These are phyloP conservation scores for Coregonus suidteri DNA, from an alignment of 2,797 vertebrate species.

Conservation along the genomic window DNA sequence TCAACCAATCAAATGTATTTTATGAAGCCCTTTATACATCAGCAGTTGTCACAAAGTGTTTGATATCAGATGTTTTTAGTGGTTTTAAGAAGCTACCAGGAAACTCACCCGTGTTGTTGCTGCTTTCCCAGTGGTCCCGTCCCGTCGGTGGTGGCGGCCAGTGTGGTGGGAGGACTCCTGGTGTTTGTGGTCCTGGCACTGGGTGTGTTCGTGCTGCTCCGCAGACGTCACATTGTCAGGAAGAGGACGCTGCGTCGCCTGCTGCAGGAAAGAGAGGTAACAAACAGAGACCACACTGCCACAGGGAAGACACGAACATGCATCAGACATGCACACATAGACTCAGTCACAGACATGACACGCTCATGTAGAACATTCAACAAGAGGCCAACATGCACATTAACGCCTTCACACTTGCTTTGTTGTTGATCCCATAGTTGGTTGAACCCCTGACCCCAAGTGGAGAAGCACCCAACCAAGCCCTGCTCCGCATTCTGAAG, in stretches of 20 bases:
- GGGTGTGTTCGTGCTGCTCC: constrained; percentile 77
- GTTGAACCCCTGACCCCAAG: constrained; percentile 91
- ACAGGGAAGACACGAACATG: too few species aligned
- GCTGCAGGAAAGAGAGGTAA: constrained; percentile 90
- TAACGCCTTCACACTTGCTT: not conserved
- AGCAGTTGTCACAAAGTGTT: too few species aligned
- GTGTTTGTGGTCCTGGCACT: constrained; percentile 75
- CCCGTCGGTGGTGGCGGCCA: constrained; percentile 74
- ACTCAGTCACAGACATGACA: not conserved
- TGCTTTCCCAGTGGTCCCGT: constrained; percentile 64
- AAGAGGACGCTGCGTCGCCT: constrained; percentile 87
- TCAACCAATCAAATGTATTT: too few species aligned
- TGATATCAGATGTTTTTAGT: too few species aligned
- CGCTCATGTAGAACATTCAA: not conserved
- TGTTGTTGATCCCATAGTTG: constrained; percentile 68
- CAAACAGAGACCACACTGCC: not conserved
- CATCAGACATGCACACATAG: too few species aligned
- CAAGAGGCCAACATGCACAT: not conserved
- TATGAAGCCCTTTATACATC: too few species aligned
- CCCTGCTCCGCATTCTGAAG: constrained; percentile 89
- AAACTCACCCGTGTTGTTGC: not conserved
- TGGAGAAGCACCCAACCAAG: constrained; percentile 91
- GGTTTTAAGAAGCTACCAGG: not conserved
- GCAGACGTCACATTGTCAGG: constrained; percentile 80
- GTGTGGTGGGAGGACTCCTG: constrained; percentile 82